Evolutionary conservation across 2,888 invertebrate species (phyloP).

Genomic region (Caenorhabditis virilis): DNA sequence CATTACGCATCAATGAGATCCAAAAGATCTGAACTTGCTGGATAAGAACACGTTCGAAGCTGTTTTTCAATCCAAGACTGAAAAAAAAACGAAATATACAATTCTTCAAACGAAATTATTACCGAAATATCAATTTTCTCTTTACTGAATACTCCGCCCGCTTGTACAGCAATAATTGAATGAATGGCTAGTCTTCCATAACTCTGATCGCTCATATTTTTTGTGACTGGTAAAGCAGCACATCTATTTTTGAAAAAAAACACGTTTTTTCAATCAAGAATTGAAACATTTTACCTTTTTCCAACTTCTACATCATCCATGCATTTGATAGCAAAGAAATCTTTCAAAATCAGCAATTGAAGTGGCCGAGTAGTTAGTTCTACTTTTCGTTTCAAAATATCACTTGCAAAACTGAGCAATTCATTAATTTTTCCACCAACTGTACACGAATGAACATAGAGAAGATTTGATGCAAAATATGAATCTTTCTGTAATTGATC

Average conservation of each 20-base stretch:
- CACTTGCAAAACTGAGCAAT: constrained; percentile 18
- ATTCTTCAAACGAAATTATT: neutral
- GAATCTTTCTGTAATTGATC: constrained; percentile 7
- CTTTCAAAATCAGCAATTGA: constrained; percentile 18
- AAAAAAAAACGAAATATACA: neutral
- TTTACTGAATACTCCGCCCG: constrained; percentile 14
- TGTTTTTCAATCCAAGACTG: constrained; percentile 28
- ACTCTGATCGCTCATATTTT: constrained; percentile 8
- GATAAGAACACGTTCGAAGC: constrained; percentile 12
- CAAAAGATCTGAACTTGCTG: constrained; percentile 12
- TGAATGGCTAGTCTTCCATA: constrained; percentile 16
- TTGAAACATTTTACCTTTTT: too few species aligned
- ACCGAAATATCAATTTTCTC: constrained; percentile 24
- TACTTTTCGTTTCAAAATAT: constrained; percentile 12
- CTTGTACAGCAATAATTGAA: constrained; percentile 29
- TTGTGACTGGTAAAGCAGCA: constrained; percentile 12
- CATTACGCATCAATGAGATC: constrained; percentile 16
- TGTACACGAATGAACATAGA: constrained; percentile 36
- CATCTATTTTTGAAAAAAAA: too few species aligned
- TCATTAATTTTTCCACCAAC: constrained; percentile 17
- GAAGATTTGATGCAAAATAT: constrained; percentile 12
- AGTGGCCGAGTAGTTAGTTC: constrained; percentile 11
- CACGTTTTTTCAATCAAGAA: too few species aligned
- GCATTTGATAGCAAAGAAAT: constrained; percentile 17
- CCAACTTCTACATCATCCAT: constrained; percentile 27